Evolutionary conservation across 2,797 vertebrate species (phyloP).

Genomic region (Choloepus didactylus): DNA sequence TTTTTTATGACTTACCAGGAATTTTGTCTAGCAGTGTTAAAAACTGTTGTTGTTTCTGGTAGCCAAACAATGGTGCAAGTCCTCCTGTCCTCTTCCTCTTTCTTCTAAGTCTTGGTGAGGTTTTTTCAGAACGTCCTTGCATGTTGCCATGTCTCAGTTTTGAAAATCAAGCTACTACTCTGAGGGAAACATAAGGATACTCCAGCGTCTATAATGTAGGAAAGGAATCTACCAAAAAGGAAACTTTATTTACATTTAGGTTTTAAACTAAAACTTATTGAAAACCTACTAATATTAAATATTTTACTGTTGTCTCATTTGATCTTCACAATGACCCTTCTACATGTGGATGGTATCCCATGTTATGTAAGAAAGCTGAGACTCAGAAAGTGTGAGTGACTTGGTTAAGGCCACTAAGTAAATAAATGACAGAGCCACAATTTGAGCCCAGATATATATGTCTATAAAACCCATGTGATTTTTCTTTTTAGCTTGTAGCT

Average conservation of each 20-base stretch:
- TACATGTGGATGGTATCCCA: neutral
- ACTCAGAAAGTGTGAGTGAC: neutral
- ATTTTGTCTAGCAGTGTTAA: neutral
- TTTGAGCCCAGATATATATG: neutral
- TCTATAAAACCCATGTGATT: neutral
- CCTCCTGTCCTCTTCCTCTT: neutral
- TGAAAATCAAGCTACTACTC: slow-evolving; percentile 48
- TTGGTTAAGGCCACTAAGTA: neutral
- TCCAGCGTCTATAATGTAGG: neutral
- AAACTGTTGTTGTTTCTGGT: neutral
- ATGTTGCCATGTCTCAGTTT: neutral
- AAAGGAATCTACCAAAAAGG: slow-evolving; percentile 20
- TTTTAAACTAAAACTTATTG: slow-evolving; percentile 13
- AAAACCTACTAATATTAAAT: neutral
- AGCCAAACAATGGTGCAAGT: neutral
- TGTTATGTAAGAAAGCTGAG: neutral
- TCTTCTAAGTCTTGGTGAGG: neutral
- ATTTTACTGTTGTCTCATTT: slow-evolving; percentile 23
- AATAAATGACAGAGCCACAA: neutral
- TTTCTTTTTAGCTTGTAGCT: neutral
- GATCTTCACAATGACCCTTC: neutral
- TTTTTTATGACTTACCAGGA: neutral
- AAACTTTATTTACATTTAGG: neutral
- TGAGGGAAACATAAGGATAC: neutral
- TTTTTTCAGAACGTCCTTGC: neutral